Evolutionary conservation across 2,888 invertebrate genomes (phyloP).

Genomic region (Resseliella maxima): DNA sequence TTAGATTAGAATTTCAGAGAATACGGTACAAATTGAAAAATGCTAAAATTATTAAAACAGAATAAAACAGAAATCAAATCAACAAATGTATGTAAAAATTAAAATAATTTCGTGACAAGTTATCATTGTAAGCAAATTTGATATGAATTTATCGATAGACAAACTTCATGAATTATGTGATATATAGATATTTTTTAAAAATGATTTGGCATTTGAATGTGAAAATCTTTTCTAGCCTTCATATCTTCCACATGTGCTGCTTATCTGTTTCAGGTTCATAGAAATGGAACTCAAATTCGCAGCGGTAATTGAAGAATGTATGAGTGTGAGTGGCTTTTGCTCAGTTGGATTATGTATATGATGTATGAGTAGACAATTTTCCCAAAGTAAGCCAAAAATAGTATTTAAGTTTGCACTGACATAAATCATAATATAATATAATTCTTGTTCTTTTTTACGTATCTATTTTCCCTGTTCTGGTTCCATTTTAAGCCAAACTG

Average conservation of each 20-base stretch:
- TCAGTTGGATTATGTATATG: slow-evolving; percentile 48
- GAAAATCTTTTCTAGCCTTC: not conserved
- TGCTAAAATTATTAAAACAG: no score
- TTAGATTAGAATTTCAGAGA: no score
- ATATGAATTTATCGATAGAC: slow-evolving; percentile 20
- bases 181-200: not conserved
- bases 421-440: slow-evolving; percentile 53
- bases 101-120: no score
- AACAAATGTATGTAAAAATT: no score
- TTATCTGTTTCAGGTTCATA: slow-evolving; percentile 41
- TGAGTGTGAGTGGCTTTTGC: slow-evolving; percentile 30
- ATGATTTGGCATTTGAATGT: not conserved
- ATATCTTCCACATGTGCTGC: not conserved
- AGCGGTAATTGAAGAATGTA: not conserved
- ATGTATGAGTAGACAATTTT: slow-evolving; percentile 51
- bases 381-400: slow-evolving; percentile 35
- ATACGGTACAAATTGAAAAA: no score
- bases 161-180: not conserved
- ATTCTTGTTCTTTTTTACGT: slow-evolving; percentile 7
- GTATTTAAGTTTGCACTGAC: slow-evolving; percentile 51
- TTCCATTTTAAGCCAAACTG: slow-evolving; percentile 8
- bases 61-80: no score
- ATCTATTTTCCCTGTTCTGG: slow-evolving; percentile 28
- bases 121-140: not conserved
- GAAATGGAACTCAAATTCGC: not conserved